Percentiles rank a stretch among this genome's conserved stretches.
Evolutionary conservation across 1,140 invertebrate genomes (phyloP).

Genomic region (Maconellicoccus hirsutus): DNA sequence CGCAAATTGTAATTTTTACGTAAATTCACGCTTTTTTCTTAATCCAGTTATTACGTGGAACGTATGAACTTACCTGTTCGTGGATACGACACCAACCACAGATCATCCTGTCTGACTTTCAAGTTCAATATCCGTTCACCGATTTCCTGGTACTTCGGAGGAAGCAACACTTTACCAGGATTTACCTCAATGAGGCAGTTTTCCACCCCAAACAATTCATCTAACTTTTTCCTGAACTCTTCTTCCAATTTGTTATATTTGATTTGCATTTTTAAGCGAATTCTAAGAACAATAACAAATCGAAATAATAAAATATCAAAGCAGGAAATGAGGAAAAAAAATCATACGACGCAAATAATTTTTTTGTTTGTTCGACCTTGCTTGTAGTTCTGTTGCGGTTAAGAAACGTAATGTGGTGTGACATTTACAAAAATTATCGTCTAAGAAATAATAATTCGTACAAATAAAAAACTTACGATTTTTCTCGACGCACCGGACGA

Average conservation of each 20-base stretch:
- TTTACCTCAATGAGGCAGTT: conserved; percentile 55
- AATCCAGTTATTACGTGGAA: too few species aligned
- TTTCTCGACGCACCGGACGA: neutral
- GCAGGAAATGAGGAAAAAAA: too few species aligned
- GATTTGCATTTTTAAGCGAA: conserved; percentile 37
- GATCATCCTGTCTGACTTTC: conserved; percentile 50
- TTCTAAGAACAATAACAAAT: neutral
- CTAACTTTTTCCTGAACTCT: conserved; percentile 45
- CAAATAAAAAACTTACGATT: too few species aligned
- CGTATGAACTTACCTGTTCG: conserved; percentile 49
- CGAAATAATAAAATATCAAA: neutral
- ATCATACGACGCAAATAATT: too few species aligned
- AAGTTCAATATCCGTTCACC: conserved; percentile 50
- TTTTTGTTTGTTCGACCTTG: too few species aligned
- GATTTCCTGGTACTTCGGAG: conserved; percentile 51
- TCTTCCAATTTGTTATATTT: conserved; percentile 48
- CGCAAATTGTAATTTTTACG: too few species aligned
- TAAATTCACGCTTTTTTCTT: too few species aligned
- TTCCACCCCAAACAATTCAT: conserved; percentile 51
- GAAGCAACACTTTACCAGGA: conserved; percentile 52
- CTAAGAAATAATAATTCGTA: too few species aligned
- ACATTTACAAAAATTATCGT: too few species aligned
- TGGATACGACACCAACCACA: conserved; percentile 70
- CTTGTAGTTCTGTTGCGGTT: too few species aligned
- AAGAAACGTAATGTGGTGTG: too few species aligned